A percentile compares a stretch with the other conserved stretches of the same genome.
Evolutionary conservation across 1,140 invertebrate genomes (phyloP).

Genomic region (Littorina saxatilis): DNA sequence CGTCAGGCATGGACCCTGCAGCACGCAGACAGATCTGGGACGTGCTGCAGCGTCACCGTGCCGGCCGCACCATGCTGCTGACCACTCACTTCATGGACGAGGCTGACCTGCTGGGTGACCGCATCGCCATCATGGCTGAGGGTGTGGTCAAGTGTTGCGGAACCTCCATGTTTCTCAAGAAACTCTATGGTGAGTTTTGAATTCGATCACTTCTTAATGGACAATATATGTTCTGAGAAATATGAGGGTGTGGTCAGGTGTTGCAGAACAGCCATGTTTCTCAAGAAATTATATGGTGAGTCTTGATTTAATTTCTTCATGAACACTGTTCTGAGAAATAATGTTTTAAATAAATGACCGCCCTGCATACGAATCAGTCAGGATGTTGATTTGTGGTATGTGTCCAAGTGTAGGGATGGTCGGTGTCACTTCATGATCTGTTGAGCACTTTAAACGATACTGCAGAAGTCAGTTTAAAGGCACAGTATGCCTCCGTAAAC

Average conservation of each 20-base stretch:
- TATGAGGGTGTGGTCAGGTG: background rate
- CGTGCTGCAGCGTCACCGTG: slow-evolving; percentile 74
- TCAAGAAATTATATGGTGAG: background rate
- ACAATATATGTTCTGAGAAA: no score
- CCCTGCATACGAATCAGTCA: no score
- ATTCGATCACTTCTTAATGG: no score
- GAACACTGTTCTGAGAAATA: no score
- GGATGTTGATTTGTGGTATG: no score
- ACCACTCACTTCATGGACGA: slow-evolving; percentile 99
- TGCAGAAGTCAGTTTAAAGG: no score
- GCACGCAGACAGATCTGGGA: slow-evolving; percentile 94
- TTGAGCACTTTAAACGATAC: no score
- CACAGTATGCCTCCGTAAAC: no score
- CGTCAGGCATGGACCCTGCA: slow-evolving; percentile 96
- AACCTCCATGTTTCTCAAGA: slow-evolving; percentile 90
- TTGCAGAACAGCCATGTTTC: background rate
- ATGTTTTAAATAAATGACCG: no score
- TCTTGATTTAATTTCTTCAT: no score
- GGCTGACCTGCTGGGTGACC: slow-evolving; percentile 94
- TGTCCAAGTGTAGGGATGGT: no score
- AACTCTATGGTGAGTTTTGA: slow-evolving; percentile 85
- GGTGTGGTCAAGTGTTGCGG: slow-evolving; percentile 89
- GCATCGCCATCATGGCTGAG: slow-evolving; percentile 92
- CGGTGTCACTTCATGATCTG: no score
- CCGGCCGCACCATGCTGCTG: slow-evolving; percentile 88